Conservation (phyloP, 2,113 vertebrate species). For the Rhabdomys dilectus region DNA sequence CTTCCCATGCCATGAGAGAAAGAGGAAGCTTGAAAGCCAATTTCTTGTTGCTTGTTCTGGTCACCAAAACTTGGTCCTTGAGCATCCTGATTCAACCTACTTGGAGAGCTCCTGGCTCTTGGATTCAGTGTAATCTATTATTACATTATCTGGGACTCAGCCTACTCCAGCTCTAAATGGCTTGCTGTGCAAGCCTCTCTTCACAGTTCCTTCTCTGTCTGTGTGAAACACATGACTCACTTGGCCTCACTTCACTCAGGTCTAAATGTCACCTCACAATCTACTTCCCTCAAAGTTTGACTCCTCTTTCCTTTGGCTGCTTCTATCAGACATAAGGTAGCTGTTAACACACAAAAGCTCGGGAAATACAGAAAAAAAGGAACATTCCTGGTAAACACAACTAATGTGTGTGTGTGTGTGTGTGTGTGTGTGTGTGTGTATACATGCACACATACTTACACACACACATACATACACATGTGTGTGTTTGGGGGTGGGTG, state of each 20-base stretch:
- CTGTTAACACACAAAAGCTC: slow-evolving; percentile 18
- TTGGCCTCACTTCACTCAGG: neutral
- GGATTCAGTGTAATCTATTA: slow-evolving; percentile 47
- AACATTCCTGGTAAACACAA: neutral
- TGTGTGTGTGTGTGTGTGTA: neutral
- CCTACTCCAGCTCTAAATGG: neutral
- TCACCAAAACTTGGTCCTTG: slow-evolving; percentile 73
- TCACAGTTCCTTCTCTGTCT: neutral
- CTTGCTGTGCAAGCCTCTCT: neutral
- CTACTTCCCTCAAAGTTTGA: neutral
- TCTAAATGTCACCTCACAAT: neutral
- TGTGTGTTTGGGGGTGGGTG: neutral
- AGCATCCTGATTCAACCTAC: slow-evolving; percentile 47
- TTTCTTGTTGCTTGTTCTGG: slow-evolving; percentile 62
- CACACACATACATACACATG: too few relatives aligned
- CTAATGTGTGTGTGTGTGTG: too few relatives aligned
- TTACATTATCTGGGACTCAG: slow-evolving; percentile 8
- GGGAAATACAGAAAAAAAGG: neutral
- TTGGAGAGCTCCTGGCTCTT: slow-evolving; percentile 59
- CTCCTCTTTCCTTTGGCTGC: slow-evolving; percentile 11
- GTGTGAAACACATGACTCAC: neutral
- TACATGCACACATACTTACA: too few relatives aligned
- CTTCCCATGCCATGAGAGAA: neutral
- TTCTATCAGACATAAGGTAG: neutral
- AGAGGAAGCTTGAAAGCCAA: slow-evolving; percentile 4